phyloP scores from a whole-genome alignment of 1,140 invertebrate genomes.

The Palaemon carinicauda region DNA sequence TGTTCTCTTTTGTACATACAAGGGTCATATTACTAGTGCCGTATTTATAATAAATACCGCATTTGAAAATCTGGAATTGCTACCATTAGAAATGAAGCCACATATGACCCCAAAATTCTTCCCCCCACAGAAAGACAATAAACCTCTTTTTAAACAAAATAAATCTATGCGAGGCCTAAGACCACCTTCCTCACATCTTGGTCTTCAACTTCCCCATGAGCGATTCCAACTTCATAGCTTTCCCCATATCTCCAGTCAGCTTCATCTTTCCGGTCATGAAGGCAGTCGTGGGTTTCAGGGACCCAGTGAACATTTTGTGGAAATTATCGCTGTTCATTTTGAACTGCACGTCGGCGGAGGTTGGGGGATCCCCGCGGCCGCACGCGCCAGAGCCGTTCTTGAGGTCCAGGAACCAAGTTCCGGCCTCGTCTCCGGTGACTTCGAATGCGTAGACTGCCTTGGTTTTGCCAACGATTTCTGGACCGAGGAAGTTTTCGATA shows the following conservation, averaged over 20 bases:
- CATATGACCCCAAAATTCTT: no score
- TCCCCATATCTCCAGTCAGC: slow-evolving; percentile 89
- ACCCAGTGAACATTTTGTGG: slow-evolving; percentile 74
- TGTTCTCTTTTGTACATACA: no score
- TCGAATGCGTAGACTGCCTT: slow-evolving; percentile 89
- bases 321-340: slow-evolving; percentile 78
- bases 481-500: slow-evolving; percentile 59
- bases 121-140: no score
- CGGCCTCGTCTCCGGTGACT: slow-evolving; percentile 82
- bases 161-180: no score
- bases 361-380: slow-evolving; percentile 77
- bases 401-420: slow-evolving; percentile 88
- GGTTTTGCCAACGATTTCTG: slow-evolving; percentile 69
- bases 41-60: no score
- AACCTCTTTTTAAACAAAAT: no score
- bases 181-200: slow-evolving; percentile 66
- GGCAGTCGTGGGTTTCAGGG: slow-evolving; percentile 87
- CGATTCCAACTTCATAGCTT: slow-evolving; percentile 96
- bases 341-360: slow-evolving; percentile 79
- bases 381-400: slow-evolving; percentile 84
- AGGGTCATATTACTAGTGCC: no score
- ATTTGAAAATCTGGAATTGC: no score
- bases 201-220: slow-evolving; percentile 86
- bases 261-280: slow-evolving; percentile 98
- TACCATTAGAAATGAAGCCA: no score